A percentile compares a stretch with the other conserved stretches of the same genome.
phyloP scores from a whole-genome alignment of 2,888 invertebrate genomes.

The Carpatolechia fugitivella region DNA sequence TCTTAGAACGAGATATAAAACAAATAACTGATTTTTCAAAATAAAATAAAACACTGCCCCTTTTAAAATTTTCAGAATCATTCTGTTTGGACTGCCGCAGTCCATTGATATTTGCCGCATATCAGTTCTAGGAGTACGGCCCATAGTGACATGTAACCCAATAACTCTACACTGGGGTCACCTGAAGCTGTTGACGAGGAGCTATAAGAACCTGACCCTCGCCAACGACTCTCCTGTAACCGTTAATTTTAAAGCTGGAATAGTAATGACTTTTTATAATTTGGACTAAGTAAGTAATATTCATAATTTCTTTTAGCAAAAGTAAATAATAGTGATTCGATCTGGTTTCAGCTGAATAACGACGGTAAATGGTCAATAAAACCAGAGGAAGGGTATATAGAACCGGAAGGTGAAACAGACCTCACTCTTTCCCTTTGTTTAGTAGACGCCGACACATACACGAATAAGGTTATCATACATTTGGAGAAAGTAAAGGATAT shows the following conservation, averaged over 20 bases:
- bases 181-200: slow-evolving; percentile 75
- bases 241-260: slow-evolving; percentile 71
- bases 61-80: slow-evolving; percentile 47
- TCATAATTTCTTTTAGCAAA: too few relatives aligned
- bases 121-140: slow-evolving; percentile 80
- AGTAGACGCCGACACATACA: slow-evolving; percentile 59
- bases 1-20: too few relatives aligned
- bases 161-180: slow-evolving; percentile 82
- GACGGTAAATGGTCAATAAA: slow-evolving; percentile 62
- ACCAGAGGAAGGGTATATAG: slow-evolving; percentile 55
- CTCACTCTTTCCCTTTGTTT: slow-evolving; percentile 52
- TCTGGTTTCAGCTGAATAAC: slow-evolving; percentile 52
- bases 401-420: slow-evolving; percentile 61
- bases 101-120: slow-evolving; percentile 71
- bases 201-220: slow-evolving; percentile 72
- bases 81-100: slow-evolving; percentile 62
- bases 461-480: slow-evolving; percentile 64
- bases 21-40: too few relatives aligned
- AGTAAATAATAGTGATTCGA: too few relatives aligned
- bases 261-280: neutral
- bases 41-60: too few relatives aligned
- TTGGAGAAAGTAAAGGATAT: slow-evolving; percentile 69
- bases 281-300: too few relatives aligned
- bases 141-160: slow-evolving; percentile 82
- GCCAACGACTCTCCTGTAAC: slow-evolving; percentile 85